These are phyloP conservation scores for Siphamia tubifer DNA, from an alignment of 2,113 vertebrate species.

Conservation along the genomic window DNA sequence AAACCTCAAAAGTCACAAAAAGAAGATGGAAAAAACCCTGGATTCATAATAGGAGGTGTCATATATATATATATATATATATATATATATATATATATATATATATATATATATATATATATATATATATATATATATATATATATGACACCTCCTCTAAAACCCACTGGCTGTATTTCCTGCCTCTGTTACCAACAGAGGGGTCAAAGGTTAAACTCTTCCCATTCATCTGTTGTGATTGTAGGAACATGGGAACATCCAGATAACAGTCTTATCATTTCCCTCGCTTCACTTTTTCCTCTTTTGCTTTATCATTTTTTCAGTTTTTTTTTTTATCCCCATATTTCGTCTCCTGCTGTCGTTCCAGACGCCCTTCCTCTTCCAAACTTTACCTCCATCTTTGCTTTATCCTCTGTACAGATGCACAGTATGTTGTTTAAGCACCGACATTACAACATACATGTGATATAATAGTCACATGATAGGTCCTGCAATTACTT, in stretches of 20 bases:
- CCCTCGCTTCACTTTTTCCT: constrained; percentile 9
- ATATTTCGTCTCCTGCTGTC: constrained; percentile 4
- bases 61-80: too few species aligned
- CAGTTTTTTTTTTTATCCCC: background rate
- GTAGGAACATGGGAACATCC: constrained; percentile 1
- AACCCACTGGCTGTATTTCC: constrained; percentile 9
- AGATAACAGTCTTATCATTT: constrained; percentile 45
- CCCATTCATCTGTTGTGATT: constrained; percentile 45
- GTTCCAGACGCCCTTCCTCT: constrained; percentile 25
- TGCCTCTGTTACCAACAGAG: constrained; percentile 34
- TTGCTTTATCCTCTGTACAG: constrained; percentile 19
- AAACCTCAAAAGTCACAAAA: too few species aligned
- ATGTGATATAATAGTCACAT: too few species aligned
- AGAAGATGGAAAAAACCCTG: too few species aligned
- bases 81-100: too few species aligned
- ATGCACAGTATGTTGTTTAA: too few species aligned
- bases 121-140: too few species aligned
- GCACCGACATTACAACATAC: too few species aligned
- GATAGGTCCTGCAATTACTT: too few species aligned
- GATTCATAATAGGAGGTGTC: too few species aligned
- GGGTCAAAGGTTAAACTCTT: constrained; percentile 30
- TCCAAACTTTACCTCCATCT: constrained; percentile 15
- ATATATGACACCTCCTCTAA: too few species aligned
- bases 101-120: too few species aligned
- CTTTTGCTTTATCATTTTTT: constrained; percentile 23